Conservation (phyloP, 2,797 vertebrate species). For the Peromyscus melanophrys region DNA sequence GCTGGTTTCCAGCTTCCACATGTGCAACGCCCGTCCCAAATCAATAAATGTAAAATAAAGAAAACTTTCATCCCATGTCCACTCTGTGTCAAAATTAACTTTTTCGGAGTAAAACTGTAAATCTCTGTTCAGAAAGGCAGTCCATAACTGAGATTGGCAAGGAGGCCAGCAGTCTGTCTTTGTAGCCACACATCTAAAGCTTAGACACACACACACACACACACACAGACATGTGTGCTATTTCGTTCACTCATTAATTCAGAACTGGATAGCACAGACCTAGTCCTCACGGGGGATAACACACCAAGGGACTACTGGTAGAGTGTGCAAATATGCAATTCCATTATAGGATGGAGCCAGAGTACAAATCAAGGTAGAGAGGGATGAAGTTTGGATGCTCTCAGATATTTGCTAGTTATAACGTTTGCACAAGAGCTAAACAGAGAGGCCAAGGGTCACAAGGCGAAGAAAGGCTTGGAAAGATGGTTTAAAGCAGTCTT, state of each 20-base stretch:
- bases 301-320: not conserved
- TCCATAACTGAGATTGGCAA: not conserved
- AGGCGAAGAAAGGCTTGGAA: not conserved
- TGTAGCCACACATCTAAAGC: not conserved
- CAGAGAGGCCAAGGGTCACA: slow-evolving; percentile 3
- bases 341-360: not conserved
- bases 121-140: slow-evolving; percentile 29
- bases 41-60: not conserved
- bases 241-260: not conserved
- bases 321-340: not conserved
- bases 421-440: slow-evolving; percentile 17
- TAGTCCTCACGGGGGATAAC: not conserved
- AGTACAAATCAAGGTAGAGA: slow-evolving; percentile 35
- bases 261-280: not conserved
- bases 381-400: slow-evolving; percentile 21
- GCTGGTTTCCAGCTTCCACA: no score
- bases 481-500: not conserved
- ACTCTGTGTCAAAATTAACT: slow-evolving; percentile 62
- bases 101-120: slow-evolving; percentile 10
- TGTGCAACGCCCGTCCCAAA: no score
- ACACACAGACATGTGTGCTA: not conserved
- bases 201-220: not conserved
- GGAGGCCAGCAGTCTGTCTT: slow-evolving; percentile 6
- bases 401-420: slow-evolving; percentile 16
- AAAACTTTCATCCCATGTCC: not conserved